These are phyloP conservation scores for Chamaetylas fuelleborni DNA, from an alignment of 2,113 vertebrate species.

Conservation along the genomic window DNA sequence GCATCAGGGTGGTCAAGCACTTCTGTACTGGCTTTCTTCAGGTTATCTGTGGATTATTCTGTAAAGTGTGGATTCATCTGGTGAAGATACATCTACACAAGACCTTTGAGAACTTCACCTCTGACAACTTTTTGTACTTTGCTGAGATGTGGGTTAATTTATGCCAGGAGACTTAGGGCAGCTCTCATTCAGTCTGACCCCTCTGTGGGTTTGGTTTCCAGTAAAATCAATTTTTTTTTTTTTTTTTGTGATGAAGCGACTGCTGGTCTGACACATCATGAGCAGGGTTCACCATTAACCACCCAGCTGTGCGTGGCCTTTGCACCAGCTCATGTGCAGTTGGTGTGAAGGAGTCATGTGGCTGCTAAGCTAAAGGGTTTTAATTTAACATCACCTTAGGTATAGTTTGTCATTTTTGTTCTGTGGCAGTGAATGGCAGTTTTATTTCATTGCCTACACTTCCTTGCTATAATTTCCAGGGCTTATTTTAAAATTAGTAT, in stretches of 20 bases:
- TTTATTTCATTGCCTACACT: not conserved
- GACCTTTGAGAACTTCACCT: not conserved
- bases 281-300: not conserved
- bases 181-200: not conserved
- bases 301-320: not conserved
- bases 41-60: not conserved
- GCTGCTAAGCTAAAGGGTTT: not conserved
- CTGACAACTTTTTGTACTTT: not conserved
- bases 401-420: not conserved
- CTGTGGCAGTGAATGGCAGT: not conserved
- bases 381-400: not conserved
- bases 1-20: fast-evolving
- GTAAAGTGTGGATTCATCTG: not conserved
- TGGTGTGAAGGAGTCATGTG: not conserved
- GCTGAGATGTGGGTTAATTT: not conserved
- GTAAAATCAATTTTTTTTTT: not conserved
- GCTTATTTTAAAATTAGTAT: not conserved
- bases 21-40: not conserved
- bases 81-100: not conserved
- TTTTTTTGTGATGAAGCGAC: fast-evolving
- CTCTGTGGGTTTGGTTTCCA: not conserved
- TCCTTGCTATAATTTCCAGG: not conserved
- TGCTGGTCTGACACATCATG: not conserved
- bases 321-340: not conserved
- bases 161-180: fast-evolving